Evolutionary conservation across 2,797 vertebrate species (phyloP).

Genomic region (Anas bahamensis): DNA sequence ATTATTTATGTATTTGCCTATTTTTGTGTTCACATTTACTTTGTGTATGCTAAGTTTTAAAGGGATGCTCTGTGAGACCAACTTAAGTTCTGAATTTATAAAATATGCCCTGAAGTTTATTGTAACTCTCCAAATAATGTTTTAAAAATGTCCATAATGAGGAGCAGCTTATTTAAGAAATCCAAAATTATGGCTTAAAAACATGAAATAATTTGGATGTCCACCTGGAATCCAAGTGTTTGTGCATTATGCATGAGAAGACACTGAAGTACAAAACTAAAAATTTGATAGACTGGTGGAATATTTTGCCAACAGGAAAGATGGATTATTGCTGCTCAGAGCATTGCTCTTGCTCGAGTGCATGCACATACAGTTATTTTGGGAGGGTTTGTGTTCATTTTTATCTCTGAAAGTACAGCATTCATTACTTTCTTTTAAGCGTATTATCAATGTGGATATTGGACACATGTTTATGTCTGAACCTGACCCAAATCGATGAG

Average conservation of each 20-base stretch:
- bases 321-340: slow-evolving; percentile 34
- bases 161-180: slow-evolving; percentile 51
- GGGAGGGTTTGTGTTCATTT: slow-evolving; percentile 20
- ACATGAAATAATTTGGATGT: slow-evolving; percentile 42
- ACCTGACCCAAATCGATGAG: neutral
- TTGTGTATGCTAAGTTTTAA: neutral
- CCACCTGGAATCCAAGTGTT: slow-evolving; percentile 52
- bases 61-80: neutral
- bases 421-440: slow-evolving; percentile 46
- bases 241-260: slow-evolving; percentile 16
- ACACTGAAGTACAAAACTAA: slow-evolving; percentile 38
- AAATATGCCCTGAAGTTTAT: neutral
- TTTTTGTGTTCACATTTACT: neutral
- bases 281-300: slow-evolving; percentile 31
- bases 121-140: neutral
- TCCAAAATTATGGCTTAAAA: slow-evolving; percentile 43
- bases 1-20: neutral
- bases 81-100: neutral
- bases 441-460: slow-evolving; percentile 28
- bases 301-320: slow-evolving; percentile 53
- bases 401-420: slow-evolving; percentile 16
- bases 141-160: neutral
- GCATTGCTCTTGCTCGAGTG: slow-evolving; percentile 11
- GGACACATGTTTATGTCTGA: slow-evolving; percentile 29
- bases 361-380: slow-evolving; percentile 33